phyloP scores from a whole-genome alignment of 2,113 vertebrate species.

The Misgurnus anguillicaudatus region DNA sequence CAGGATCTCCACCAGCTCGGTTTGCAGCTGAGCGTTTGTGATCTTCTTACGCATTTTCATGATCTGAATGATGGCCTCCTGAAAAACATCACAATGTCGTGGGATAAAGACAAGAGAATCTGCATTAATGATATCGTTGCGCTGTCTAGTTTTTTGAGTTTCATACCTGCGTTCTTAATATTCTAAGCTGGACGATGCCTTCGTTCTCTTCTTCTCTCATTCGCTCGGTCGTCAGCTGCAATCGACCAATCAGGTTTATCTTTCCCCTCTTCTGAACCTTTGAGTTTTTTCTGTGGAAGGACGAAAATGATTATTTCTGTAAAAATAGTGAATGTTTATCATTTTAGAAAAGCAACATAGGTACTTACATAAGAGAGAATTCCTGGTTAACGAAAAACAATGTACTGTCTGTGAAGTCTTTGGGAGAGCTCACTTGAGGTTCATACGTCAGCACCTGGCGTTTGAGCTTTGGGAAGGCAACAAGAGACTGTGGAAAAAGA shows the following conservation, averaged over 20 bases:
- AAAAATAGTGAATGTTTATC: not conserved
- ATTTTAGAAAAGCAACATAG: not conserved
- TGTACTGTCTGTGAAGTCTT: slow-evolving; percentile 98
- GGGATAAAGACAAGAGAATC: not conserved
- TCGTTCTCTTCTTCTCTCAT: slow-evolving; percentile 99
- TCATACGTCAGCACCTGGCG: slow-evolving; percentile 96
- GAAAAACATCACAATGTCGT: not conserved
- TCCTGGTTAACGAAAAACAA: slow-evolving; percentile 99
- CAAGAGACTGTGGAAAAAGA: slow-evolving; percentile 85
- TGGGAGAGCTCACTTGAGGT: slow-evolving; percentile 94
- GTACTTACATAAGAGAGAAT: slow-evolving; percentile 96
- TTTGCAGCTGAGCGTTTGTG: slow-evolving; percentile 98
- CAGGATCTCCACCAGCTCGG: slow-evolving; percentile 99
- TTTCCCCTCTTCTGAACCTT: slow-evolving; percentile 99
- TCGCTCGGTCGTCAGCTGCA: slow-evolving; percentile 96
- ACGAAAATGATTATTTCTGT: not conserved
- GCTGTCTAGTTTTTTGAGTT: slow-evolving; percentile 43
- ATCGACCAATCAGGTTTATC: slow-evolving; percentile 96
- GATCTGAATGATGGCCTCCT: slow-evolving; percentile 99
- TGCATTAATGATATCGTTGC: not conserved
- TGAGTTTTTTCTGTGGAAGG: slow-evolving; percentile 89
- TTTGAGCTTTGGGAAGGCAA: slow-evolving; percentile 99
- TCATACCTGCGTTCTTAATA: slow-evolving; percentile 97
- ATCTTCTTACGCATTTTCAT: slow-evolving; percentile 99
- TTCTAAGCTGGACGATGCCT: slow-evolving; percentile 97